A percentile compares a stretch with the other conserved stretches of the same genome.
These are phyloP conservation scores for Xiphophorus hellerii DNA, from an alignment of 2,113 vertebrate genomes.

Conservation along the genomic window DNA sequence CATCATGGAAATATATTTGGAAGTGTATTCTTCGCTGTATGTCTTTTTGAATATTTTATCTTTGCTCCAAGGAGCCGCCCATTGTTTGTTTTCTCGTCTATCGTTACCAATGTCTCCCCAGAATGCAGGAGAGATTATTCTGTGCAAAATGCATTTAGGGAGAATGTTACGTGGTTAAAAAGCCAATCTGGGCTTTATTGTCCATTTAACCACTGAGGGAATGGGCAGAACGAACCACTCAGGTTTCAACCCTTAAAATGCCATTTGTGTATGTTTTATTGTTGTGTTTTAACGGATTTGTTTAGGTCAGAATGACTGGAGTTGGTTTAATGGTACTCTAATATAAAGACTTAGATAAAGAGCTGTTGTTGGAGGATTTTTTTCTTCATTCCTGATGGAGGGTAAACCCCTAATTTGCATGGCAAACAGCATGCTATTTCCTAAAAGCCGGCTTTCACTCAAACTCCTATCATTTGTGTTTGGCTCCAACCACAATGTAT, in stretches of 20 bases:
- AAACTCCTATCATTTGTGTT: not conserved
- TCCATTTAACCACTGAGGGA: slow-evolving; percentile 39
- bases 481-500: not conserved
- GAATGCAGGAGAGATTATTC: slow-evolving; percentile 29
- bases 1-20: slow-evolving; percentile 27
- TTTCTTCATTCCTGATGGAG: not conserved
- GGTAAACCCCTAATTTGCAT: not conserved
- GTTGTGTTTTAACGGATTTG: slow-evolving; percentile 18
- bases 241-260: slow-evolving; percentile 29
- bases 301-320: slow-evolving; percentile 4
- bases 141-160: slow-evolving; percentile 32
- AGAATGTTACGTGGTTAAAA: slow-evolving; percentile 35
- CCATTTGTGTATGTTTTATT: slow-evolving; percentile 3
- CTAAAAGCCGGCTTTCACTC: not conserved
- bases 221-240: slow-evolving; percentile 29
- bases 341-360: not conserved
- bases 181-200: slow-evolving; percentile 40
- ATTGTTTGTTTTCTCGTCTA: not conserved
- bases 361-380: not conserved
- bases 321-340: not conserved
- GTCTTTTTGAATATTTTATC: not conserved
- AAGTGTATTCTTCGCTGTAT: slow-evolving; percentile 2
- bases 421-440: not conserved
- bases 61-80: slow-evolving; percentile 7
- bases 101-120: not conserved